Conservation (phyloP, 2,797 vertebrate species). For the Propithecus perrieri region DNA sequence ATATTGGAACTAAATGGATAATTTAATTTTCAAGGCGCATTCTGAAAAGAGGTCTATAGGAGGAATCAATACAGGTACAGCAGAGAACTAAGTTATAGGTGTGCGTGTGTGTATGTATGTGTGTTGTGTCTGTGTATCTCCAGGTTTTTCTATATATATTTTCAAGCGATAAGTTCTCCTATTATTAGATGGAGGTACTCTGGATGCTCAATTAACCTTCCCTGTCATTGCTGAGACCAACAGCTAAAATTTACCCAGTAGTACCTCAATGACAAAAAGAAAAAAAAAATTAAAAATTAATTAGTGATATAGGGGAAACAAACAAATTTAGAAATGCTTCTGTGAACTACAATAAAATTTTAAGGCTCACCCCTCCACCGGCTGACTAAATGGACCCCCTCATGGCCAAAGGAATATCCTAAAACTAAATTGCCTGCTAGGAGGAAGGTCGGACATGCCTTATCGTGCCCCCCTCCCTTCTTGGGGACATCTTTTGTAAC, state of each 20-base stretch:
- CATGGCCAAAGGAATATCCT: too few species aligned
- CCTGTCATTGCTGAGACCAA: neutral
- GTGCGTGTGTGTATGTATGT: neutral
- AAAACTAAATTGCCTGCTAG: too few species aligned
- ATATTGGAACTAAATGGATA: conserved; percentile 86
- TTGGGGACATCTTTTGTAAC: too few species aligned
- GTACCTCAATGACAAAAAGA: neutral
- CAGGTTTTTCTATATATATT: neutral
- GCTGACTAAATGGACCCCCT: too few species aligned
- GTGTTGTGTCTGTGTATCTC: neutral
- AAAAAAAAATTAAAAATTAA: neutral
- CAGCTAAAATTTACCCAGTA: neutral
- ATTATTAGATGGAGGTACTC: neutral
- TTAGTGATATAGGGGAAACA: neutral
- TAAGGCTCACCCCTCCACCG: too few species aligned
- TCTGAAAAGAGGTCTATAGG: conserved; percentile 82
- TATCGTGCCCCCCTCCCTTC: too few species aligned
- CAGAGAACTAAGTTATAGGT: conserved; percentile 60
- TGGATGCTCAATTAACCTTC: neutral
- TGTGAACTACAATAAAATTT: too few species aligned
- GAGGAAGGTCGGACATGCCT: too few species aligned
- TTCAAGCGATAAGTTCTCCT: neutral
- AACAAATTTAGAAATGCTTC: neutral
- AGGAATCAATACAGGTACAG: conserved; percentile 82
- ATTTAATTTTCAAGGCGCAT: conserved; percentile 85